These are phyloP conservation scores for Phyllotreta cruciferae DNA, from an alignment of 2,888 invertebrate species.

Conservation along the genomic window DNA sequence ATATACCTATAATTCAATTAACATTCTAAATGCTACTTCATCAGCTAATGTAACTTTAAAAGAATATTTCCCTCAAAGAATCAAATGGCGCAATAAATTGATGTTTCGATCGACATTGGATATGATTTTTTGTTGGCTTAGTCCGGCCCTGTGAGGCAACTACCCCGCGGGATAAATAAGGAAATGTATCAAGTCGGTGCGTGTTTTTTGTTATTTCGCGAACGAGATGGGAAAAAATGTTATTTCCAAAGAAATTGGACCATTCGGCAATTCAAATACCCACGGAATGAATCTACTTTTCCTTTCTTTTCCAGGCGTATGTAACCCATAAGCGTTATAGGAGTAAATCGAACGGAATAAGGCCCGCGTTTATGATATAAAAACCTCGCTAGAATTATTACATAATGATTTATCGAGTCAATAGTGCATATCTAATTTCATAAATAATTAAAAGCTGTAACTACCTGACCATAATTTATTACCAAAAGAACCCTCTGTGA, in stretches of 20 bases:
- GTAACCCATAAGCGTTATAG: not conserved
- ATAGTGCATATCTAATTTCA: no score
- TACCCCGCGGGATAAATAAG: slow-evolving; percentile 14
- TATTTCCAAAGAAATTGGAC: slow-evolving; percentile 23
- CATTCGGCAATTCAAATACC: slow-evolving; percentile 18
- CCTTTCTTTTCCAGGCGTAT: not conserved
- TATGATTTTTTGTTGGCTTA: not conserved
- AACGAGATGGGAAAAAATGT: slow-evolving; percentile 20
- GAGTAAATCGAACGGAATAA: not conserved
- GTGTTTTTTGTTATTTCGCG: slow-evolving; percentile 10
- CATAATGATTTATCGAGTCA: no score
- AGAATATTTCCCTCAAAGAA: no score
- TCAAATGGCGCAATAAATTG: no score
- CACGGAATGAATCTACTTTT: slow-evolving; percentile 8
- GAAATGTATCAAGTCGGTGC: slow-evolving; percentile 16
- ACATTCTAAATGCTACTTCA: no score
- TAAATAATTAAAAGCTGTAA: no score
- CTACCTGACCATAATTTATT: no score
- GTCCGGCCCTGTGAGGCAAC: slow-evolving; percentile 4
- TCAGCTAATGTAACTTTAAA: no score
- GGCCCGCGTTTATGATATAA: not conserved
- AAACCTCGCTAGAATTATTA: no score
- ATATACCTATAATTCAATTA: no score
- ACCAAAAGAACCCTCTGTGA: no score
- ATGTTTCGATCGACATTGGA: no score